phyloP scores from a whole-genome alignment of 2,113 vertebrate genomes.

The Prochilodus magdalenae region DNA sequence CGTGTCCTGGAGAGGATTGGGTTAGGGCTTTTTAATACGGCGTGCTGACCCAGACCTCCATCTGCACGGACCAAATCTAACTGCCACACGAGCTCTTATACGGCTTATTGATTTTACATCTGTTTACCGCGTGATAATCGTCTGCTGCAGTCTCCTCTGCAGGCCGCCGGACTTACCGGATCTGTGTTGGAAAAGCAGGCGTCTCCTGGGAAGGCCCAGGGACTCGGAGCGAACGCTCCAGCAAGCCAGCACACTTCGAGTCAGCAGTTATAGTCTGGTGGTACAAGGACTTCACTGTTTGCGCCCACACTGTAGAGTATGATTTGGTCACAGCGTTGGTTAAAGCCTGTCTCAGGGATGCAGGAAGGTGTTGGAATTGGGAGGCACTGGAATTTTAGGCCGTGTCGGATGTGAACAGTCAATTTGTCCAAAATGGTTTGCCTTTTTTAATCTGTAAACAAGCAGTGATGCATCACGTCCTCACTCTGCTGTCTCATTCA shows the following conservation, averaged over 20 bases:
- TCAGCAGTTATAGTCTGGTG: background rate
- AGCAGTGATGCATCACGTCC: too few relatives aligned
- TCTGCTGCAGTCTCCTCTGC: conserved; percentile 44
- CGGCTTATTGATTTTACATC: conserved; percentile 55
- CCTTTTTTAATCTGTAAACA: too few relatives aligned
- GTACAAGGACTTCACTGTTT: background rate
- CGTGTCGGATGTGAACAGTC: too few relatives aligned
- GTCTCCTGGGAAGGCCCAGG: conserved; percentile 7
- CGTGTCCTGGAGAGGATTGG: conserved; percentile 54
- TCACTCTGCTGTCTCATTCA: too few relatives aligned
- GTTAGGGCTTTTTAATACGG: conserved; percentile 55
- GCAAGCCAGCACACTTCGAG: background rate
- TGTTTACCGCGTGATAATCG: conserved; percentile 57
- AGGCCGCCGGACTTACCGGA: conserved; percentile 2
- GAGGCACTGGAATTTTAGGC: too few relatives aligned
- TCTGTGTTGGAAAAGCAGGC: background rate
- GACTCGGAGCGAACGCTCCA: background rate
- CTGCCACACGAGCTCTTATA: conserved; percentile 50
- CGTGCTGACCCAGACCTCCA: conserved; percentile 35
- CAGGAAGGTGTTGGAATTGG: too few relatives aligned
- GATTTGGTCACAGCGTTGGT: too few relatives aligned
- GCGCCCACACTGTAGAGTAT: too few relatives aligned
- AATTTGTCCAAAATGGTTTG: too few relatives aligned
- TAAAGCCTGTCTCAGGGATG: too few relatives aligned
- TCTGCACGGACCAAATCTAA: conserved; percentile 43